Conservation (phyloP, 2,797 vertebrate species). For the Podarcis lilfordi region DNA sequence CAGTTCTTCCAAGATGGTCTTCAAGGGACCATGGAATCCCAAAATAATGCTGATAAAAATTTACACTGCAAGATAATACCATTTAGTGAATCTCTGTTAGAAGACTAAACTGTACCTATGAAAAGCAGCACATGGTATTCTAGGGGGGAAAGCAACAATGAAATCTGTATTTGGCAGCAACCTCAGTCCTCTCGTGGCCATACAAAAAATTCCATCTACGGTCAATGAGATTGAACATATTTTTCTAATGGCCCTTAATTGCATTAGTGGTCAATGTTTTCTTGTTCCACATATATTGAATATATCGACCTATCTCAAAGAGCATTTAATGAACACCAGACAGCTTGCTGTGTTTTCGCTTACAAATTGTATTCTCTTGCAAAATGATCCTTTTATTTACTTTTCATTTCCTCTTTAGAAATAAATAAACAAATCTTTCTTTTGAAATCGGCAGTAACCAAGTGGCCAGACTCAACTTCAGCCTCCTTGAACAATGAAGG, state of each 20-base stretch:
- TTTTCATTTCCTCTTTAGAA: neutral
- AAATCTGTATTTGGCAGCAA: neutral
- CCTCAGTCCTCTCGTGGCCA: neutral
- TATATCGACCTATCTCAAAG: neutral
- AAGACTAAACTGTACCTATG: neutral
- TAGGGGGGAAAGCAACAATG: neutral
- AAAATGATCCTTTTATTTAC: neutral
- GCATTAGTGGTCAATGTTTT: neutral
- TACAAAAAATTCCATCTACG: neutral
- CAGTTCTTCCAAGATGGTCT: neutral
- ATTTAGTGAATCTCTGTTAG: neutral
- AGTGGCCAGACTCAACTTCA: neutral
- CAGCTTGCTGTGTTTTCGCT: neutral
- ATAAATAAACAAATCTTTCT: neutral
- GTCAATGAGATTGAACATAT: neutral
- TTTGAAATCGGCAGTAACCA: neutral
- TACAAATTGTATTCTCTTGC: neutral
- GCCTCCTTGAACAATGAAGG: neutral
- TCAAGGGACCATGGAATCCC: neutral
- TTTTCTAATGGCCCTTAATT: conserved; percentile 14
- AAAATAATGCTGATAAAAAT: neutral
- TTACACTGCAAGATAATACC: neutral
- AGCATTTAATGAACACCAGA: neutral
- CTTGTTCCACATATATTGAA: neutral
- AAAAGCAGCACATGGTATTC: neutral